phyloP scores from a whole-genome alignment of 53 echinoderm and acorn worm species.

The Crossaster papposus region DNA sequence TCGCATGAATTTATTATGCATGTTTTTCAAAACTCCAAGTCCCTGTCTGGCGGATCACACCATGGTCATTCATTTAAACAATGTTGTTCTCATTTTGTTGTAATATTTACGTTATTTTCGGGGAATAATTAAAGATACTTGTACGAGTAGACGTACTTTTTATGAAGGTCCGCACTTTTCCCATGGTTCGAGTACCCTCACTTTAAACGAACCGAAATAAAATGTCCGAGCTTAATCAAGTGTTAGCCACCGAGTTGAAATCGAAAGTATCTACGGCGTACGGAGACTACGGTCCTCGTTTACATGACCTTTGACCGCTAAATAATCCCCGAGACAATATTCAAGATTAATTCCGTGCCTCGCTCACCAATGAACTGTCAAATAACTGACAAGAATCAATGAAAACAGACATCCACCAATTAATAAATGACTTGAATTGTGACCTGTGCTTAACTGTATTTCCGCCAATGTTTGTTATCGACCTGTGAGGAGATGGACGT shows the following conservation, averaged over 20 bases:
- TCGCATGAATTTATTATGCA: too few relatives aligned
- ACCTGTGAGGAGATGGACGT: background rate
- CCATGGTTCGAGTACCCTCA: background rate
- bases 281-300: background rate
- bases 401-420: background rate
- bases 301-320: slow-evolving; percentile 1
- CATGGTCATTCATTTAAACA: too few relatives aligned
- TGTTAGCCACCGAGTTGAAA: background rate
- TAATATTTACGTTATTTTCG: too few relatives aligned
- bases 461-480: background rate
- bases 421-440: background rate
- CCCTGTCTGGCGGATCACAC: too few relatives aligned
- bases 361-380: slow-evolving; percentile 2
- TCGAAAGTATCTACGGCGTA: background rate
- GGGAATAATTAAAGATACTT: too few relatives aligned
- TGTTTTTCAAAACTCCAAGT: too few relatives aligned
- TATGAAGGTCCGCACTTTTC: background rate
- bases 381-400: background rate
- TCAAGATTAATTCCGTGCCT: background rate
- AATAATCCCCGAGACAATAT: background rate
- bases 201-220: background rate
- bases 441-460: background rate
- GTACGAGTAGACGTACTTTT: background rate
- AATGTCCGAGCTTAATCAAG: background rate
- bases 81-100: too few relatives aligned